Base-by-base conservation (phyloP, 2,113 vertebrate species). In the Lepisosteus oculatus region DNA sequence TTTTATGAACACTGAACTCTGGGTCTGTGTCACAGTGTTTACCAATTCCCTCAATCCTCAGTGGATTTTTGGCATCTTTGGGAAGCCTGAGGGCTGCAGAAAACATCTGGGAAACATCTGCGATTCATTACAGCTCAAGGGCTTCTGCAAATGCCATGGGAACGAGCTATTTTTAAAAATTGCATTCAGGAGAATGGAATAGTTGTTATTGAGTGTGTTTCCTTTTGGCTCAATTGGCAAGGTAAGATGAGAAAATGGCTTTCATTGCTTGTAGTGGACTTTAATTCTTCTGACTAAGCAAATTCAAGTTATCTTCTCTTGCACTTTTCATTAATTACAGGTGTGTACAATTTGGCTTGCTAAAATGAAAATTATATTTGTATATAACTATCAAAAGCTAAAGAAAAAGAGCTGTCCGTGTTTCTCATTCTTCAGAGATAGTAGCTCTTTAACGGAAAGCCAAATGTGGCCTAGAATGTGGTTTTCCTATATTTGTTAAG, bases 31-130 rank as follows among this genome's bases (percentile, higher is more conserved):
- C 47, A 44, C 70, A 17, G 63, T 43, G 0, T 9, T 68, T 63
- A 69, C 62, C 47, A 29, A 72, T 63, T 71, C 68, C 1, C 12
- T 12, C 7, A 59, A 59, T 59, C 56, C 56, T 59, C 62, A 29
- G 62, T 9, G 0, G 72, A 72, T 78, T 82, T 74, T 79, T 78
- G 79, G 80, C 81, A 55, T 65, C 61, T 55, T 43, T 75, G 73
- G 43, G 45, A 1, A 9, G 6, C 57, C 8, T 54, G 61, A 69
- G 70, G 71, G 75, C 14, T 13, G 61, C 13, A 71, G 73, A 79
- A 63, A 79, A 87, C 90, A 93, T 91, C 84, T 93, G 92, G 89
- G 78, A 68, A 80, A 85, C 92, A 93, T 92, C 88, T 94, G 93
- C 85, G 78, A 75, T 62, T 73, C 69, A 81, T 90, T 76, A 80